phyloP scores from a whole-genome alignment of 2,797 vertebrate species.

The Pempheris klunzingeri region DNA sequence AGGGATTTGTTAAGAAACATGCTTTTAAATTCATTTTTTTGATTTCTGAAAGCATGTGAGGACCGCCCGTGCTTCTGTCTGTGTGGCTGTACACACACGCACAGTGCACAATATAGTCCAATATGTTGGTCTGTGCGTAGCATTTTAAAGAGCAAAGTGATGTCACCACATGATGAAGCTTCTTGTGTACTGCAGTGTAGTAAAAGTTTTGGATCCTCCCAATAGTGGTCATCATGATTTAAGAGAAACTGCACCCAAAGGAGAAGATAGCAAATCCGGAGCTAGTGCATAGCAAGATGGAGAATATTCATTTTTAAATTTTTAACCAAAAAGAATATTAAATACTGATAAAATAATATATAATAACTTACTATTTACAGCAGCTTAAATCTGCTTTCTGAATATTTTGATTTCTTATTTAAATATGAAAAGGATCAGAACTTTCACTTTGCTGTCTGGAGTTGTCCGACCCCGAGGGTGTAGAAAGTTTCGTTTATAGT shows the following conservation, averaged over 20 bases:
- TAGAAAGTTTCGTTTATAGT: too few relatives aligned
- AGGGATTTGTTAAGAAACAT: background rate
- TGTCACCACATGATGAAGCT: background rate
- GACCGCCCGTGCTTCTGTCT: background rate
- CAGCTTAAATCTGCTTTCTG: background rate
- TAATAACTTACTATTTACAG: background rate
- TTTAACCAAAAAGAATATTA: background rate
- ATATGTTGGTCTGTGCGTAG: background rate
- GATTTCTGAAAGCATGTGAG: background rate
- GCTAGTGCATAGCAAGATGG: background rate
- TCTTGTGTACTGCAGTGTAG: background rate
- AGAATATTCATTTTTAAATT: slow-evolving; percentile 10
- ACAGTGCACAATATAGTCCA: background rate
- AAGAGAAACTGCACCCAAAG: background rate
- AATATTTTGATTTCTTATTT: background rate
- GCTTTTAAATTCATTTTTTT: background rate
- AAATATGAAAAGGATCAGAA: background rate
- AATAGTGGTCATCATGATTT: background rate
- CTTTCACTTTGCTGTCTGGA: background rate
- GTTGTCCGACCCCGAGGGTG: background rate
- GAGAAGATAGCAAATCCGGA: background rate
- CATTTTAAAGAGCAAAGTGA: background rate
- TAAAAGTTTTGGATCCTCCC: background rate
- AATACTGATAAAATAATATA: background rate
- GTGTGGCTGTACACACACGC: background rate